Percentiles rank a stretch among this genome's conserved stretches.
phyloP scores from a whole-genome alignment of 2,888 invertebrate genomes.

The Agriopis marginaria region DNA sequence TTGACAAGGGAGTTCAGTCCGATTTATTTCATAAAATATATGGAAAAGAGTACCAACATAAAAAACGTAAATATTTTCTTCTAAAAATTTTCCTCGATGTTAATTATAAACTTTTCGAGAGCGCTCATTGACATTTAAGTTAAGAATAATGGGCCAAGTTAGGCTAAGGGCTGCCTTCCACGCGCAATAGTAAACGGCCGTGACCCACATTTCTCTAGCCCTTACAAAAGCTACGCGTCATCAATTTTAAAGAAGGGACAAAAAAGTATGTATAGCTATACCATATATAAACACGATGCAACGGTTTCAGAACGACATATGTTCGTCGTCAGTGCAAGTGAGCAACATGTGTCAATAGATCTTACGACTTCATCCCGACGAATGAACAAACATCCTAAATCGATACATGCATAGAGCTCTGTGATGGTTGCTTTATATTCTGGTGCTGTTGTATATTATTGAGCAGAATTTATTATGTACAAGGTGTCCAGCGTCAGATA shows the following conservation, averaged over 20 bases:
- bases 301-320: slow-evolving; percentile 29
- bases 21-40: background rate
- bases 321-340: slow-evolving; percentile 44
- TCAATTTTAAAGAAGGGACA: slow-evolving; percentile 25
- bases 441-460: slow-evolving; percentile 52
- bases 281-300: background rate
- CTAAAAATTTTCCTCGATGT: slow-evolving; percentile 65
- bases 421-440: slow-evolving; percentile 50
- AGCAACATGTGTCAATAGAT: slow-evolving; percentile 49
- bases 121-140: slow-evolving; percentile 52
- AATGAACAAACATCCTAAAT: slow-evolving; percentile 28
- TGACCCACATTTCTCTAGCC: slow-evolving; percentile 32
- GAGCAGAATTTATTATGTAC: slow-evolving; percentile 59
- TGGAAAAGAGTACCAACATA: background rate
- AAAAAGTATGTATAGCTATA: background rate
- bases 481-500: slow-evolving; percentile 60
- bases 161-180: slow-evolving; percentile 23
- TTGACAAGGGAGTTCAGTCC: background rate
- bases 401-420: slow-evolving; percentile 30
- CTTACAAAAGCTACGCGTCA: slow-evolving; percentile 30
- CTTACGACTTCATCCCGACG: slow-evolving; percentile 35
- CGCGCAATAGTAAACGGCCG: slow-evolving; percentile 29
- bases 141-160: slow-evolving; percentile 40
- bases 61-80: slow-evolving; percentile 59
- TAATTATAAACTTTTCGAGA: slow-evolving; percentile 73